A percentile compares a stretch with the other conserved stretches of the same genome.
Evolutionary conservation across 2,113 vertebrate genomes (phyloP).

Genomic region (Anseranas semipalmata): DNA sequence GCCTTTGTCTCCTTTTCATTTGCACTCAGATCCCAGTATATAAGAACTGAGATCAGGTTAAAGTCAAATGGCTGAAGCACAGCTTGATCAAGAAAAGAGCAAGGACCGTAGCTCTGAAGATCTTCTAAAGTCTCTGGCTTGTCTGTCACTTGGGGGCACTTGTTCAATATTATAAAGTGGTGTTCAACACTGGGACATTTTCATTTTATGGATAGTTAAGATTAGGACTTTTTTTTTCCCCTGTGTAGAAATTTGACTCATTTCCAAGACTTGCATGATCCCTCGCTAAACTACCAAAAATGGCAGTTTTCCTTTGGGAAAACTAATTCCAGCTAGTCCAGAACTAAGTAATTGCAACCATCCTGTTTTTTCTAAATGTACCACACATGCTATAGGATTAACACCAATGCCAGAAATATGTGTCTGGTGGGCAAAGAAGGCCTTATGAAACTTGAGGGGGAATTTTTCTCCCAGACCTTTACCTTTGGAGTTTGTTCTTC

Average conservation of each 20-base stretch:
- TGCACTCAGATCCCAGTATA: neutral
- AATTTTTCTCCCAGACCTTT: neutral
- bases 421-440: neutral
- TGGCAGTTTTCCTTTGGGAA: neutral
- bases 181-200: neutral
- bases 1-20: neutral
- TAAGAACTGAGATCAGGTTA: neutral
- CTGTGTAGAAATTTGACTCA: neutral
- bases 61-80: neutral
- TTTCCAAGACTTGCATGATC: neutral
- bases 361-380: neutral
- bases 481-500: neutral
- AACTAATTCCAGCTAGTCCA: neutral
- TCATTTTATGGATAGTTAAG: neutral
- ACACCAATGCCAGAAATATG: neutral
- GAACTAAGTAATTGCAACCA: neutral
- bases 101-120: neutral
- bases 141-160: neutral
- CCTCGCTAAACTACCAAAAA: neutral
- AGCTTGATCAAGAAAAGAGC: neutral
- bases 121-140: neutral
- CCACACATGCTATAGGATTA: neutral
- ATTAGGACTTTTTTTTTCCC: neutral
- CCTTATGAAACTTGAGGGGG: neutral
- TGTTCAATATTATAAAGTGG: neutral